Evolutionary conservation across 2,113 vertebrate species (phyloP), one percentile per base, ranked within the genome.

Genomic region (Coryphaenoides rupestris): DNA sequence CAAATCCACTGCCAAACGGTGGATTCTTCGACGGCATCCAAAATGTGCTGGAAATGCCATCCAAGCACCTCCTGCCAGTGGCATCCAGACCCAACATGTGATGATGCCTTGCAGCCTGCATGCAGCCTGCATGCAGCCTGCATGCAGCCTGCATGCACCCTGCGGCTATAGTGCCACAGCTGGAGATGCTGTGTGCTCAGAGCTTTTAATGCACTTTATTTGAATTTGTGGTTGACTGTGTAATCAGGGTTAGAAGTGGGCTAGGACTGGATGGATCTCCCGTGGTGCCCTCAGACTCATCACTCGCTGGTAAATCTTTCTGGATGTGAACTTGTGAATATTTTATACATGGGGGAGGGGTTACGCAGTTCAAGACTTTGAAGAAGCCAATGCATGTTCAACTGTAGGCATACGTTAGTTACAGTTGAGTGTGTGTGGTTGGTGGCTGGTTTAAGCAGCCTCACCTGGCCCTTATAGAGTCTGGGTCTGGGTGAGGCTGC

Each of bases 161-260:
- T 45, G 16, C n/a, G 49, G 33, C 21, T 40, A 17, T 22, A 10
- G 47, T 22, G 49, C 17, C 19, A 15, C 17, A 2, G 23, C 56
- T 33, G 24, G 17, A 26, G 19, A 19, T 21, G 56, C 15, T 19
- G 1, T 15, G 40, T 76, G 63, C 40, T 60, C 13, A 52, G 65
- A 69, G 64, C 7, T 80, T 58, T 71, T 74, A 66, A 69, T 46
- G n/a, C n/a, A 33, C 50, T 61, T 68, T 72, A 69, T 61, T 78
- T 86, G 76, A 84, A 83, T 78, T 80, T 72, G 67, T 40, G 66
- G 63, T 23, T 79, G 80, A 83, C 79, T 77, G 78, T 17, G 59
- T 54, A 58, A 74, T 83, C 22, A 75, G 33, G 33, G 63, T 72
- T 74, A 70, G 75, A 84, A 79, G 83, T 86, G 76, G 63, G 60